Percentiles rank a stretch among this genome's conserved stretches.
phyloP scores from a whole-genome alignment of 2,113 vertebrate species.

The Nannospalax galili region DNA sequence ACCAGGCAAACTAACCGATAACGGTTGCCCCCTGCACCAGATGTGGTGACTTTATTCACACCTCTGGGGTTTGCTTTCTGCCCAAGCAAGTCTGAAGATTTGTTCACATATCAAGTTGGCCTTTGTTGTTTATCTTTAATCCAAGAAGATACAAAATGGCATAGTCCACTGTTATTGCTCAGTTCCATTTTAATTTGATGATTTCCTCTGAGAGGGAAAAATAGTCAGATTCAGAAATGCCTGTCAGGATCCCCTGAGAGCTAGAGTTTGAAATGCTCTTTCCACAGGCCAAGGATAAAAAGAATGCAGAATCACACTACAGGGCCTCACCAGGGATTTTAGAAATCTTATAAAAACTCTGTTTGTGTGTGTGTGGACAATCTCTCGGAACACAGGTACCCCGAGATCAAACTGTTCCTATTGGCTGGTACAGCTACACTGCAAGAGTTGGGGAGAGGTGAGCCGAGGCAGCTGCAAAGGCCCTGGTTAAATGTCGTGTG shows the following conservation, averaged over 20 bases:
- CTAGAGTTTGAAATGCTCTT: background rate
- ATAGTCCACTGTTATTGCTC: constrained; percentile 2
- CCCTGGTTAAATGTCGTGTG: no score
- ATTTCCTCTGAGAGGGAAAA: background rate
- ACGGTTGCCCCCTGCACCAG: no score
- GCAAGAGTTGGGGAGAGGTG: rapidly evolving
- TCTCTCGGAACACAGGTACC: rapidly evolving
- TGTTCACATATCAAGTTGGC: background rate
- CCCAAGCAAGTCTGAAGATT: background rate
- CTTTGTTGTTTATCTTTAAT: constrained; percentile 19
- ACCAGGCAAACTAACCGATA: no score
- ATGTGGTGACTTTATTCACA: rapidly evolving
- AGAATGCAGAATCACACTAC: background rate
- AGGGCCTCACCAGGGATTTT: background rate
- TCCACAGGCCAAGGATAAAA: background rate
- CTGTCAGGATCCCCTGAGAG: background rate
- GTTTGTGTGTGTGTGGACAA: background rate
- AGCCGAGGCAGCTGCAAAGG: rapidly evolving
- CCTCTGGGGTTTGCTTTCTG: background rate
- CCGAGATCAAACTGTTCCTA: background rate
- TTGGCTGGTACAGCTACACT: rapidly evolving
- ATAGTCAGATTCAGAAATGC: background rate
- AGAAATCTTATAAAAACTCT: background rate
- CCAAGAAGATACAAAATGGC: background rate
- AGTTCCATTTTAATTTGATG: background rate